phyloP scores from a whole-genome alignment of 2,797 vertebrate species.

The Loriculus beryllinus region DNA sequence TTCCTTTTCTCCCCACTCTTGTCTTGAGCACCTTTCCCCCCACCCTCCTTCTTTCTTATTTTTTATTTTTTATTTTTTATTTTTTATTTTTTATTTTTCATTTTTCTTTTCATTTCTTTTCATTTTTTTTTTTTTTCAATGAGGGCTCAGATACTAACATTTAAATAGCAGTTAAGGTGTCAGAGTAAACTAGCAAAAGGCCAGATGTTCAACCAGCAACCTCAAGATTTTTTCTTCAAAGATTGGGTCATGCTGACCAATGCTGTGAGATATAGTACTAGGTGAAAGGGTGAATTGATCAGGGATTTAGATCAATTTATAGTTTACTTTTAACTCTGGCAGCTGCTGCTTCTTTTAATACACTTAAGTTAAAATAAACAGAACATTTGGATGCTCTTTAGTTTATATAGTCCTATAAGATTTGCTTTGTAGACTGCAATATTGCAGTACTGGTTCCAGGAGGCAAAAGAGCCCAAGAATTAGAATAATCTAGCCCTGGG shows the following conservation, averaged over 20 bases:
- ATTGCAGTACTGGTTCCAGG: background rate
- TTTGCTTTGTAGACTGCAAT: background rate
- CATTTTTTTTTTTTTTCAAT: background rate
- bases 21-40: background rate
- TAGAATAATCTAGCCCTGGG: background rate
- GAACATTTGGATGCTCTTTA: background rate
- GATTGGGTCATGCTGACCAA: background rate
- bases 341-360: background rate
- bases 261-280: background rate
- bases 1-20: constrained; percentile 7
- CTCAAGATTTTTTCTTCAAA: background rate
- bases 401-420: background rate
- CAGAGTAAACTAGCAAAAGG: background rate
- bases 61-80: background rate
- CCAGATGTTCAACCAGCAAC: background rate
- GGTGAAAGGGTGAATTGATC: background rate
- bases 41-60: background rate
- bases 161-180: constrained; percentile 12
- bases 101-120: background rate
- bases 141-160: background rate
- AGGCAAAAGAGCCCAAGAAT: background rate
- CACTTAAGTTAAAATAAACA: background rate
- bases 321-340: background rate
- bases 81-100: background rate
- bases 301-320: background rate